These are phyloP conservation scores for Benthosema pterotum DNA, from an alignment of 2,797 vertebrate genomes.

Conservation along the genomic window DNA sequence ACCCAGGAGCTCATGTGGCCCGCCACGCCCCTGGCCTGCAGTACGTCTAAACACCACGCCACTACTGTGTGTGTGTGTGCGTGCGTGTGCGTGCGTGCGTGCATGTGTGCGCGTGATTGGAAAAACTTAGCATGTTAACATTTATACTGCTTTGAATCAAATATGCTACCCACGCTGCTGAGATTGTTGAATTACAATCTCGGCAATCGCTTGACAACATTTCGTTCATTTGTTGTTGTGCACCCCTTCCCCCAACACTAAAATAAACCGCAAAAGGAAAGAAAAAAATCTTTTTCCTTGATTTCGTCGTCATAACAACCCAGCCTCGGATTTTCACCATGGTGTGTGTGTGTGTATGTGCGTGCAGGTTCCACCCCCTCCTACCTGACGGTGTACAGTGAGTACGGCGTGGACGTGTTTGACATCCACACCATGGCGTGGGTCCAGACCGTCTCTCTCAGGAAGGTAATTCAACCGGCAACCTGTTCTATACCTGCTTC, in stretches of 20 bases:
- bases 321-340: too few relatives aligned
- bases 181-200: too few relatives aligned
- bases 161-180: too few relatives aligned
- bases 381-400: slow-evolving; percentile 92
- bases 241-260: too few relatives aligned
- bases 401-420: slow-evolving; percentile 95
- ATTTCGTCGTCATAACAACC: too few relatives aligned
- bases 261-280: too few relatives aligned
- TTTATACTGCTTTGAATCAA: too few relatives aligned
- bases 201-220: too few relatives aligned
- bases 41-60: slow-evolving; percentile 78
- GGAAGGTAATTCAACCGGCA: slow-evolving; percentile 80
- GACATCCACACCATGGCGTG: slow-evolving; percentile 90
- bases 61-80: slow-evolving; percentile 1
- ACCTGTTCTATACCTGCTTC: background rate
- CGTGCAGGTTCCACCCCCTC: slow-evolving; percentile 87
- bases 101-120: slow-evolving; percentile 12
- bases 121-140: too few relatives aligned
- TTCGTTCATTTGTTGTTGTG: too few relatives aligned
- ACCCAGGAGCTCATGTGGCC: slow-evolving; percentile 98
- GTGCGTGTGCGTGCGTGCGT: background rate
- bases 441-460: slow-evolving; percentile 94
- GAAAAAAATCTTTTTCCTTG: too few relatives aligned
- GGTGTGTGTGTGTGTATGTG: background rate
- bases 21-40: slow-evolving; percentile 90